Percentiles rank a stretch among this genome's conserved stretches.
Evolutionary conservation across 1,140 invertebrate genomes (phyloP).

Genomic region (Drosophila ogumai): DNA sequence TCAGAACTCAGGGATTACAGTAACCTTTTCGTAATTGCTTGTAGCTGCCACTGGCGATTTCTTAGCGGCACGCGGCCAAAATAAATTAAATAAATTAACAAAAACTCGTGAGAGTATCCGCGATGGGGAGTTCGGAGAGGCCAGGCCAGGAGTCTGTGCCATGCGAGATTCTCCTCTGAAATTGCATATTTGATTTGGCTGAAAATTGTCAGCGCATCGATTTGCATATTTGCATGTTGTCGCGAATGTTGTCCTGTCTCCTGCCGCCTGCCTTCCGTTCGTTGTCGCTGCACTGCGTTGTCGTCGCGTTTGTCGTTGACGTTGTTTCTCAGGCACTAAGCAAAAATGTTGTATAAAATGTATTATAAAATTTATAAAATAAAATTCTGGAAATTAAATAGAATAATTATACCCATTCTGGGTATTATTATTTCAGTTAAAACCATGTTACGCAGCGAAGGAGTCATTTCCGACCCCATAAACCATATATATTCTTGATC

Average conservation of each 20-base stretch:
- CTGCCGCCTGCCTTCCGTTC: constrained; percentile 15
- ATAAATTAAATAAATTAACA: constrained; percentile 69
- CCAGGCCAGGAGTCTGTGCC: neutral
- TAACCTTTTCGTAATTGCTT: constrained; percentile 82
- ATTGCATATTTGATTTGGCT: constrained; percentile 76
- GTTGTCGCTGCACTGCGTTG: constrained; percentile 29
- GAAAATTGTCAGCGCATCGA: constrained; percentile 75
- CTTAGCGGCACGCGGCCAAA: constrained; percentile 72
- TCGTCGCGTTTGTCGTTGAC: constrained; percentile 18
- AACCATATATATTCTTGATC: too few species aligned
- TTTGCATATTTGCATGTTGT: constrained; percentile 82
- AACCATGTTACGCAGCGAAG: too few species aligned
- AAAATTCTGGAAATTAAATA: too few species aligned
- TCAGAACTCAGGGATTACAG: constrained; percentile 55
- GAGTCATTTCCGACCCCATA: too few species aligned
- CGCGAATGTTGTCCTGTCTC: constrained; percentile 60
- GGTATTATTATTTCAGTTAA: too few species aligned
- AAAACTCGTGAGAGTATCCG: constrained; percentile 66
- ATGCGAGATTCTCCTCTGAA: constrained; percentile 41
- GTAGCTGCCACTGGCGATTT: constrained; percentile 67
- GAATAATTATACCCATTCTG: too few species aligned
- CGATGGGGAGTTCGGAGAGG: neutral
- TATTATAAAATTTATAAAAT: too few species aligned
- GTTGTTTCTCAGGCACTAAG: constrained; percentile 5
- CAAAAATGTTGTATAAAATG: neutral